phyloP scores from a whole-genome alignment of 64 coral and sea anemone genomes.

The Porites australiensis region DNA sequence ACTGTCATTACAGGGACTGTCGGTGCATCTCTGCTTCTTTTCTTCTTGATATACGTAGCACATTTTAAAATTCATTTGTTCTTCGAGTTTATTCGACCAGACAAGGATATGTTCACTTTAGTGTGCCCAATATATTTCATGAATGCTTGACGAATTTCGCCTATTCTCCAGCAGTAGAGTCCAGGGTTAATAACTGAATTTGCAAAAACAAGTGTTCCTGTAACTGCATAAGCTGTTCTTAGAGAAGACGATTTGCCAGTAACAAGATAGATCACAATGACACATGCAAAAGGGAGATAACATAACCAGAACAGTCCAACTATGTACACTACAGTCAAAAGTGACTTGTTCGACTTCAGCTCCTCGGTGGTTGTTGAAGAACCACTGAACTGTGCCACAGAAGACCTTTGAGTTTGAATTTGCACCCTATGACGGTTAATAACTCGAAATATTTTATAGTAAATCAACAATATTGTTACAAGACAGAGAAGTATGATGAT shows the following conservation, averaged over 20 bases:
- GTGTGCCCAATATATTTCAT: background rate
- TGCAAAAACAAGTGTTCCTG: background rate
- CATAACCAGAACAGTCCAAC: conserved; percentile 8
- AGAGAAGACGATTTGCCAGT: background rate
- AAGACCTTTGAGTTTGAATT: background rate
- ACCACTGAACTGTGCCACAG: background rate
- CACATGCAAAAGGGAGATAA: background rate
- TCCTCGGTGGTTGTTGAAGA: background rate
- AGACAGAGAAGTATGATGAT: background rate
- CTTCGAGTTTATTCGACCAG: too few species aligned
- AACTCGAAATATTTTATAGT: background rate
- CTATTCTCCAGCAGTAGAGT: conserved; percentile 5
- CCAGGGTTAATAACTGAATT: conserved; percentile 12
- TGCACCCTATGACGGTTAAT: background rate
- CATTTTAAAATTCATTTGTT: too few species aligned
- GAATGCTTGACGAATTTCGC: background rate
- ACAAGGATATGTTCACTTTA: background rate
- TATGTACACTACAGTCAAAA: background rate
- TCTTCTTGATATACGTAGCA: too few species aligned
- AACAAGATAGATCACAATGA: background rate
- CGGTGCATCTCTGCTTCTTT: too few species aligned
- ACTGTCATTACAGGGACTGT: background rate
- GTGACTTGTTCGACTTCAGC: background rate
- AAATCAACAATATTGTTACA: background rate
- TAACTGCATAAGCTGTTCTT: background rate